Base-by-base conservation (phyloP, 2,113 vertebrate genomes). In the Lophius piscatorius region DNA sequence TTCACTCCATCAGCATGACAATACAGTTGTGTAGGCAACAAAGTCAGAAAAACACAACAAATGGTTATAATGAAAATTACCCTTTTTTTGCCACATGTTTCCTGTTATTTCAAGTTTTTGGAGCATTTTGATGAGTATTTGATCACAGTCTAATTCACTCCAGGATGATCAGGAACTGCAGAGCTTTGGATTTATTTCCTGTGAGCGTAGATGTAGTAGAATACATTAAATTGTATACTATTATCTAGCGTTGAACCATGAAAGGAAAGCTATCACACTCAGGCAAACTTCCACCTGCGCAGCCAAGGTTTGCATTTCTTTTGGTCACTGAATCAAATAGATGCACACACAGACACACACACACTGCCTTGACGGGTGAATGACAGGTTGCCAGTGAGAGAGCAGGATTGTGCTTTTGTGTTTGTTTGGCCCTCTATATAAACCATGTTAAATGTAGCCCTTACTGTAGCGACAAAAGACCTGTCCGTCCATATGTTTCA, bases 211-310 rank as follows among this genome's bases (percentile, higher is more conserved):
- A n/a, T n/a, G n/a, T n/a, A n/a, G n/a, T n/a, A n/a, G n/a, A n/a
- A n/a, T n/a, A n/a, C n/a, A n/a, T n/a, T n/a, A n/a, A n/a, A n/a
- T n/a, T n/a, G n/a, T n/a, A n/a, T n/a, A n/a, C n/a, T n/a, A n/a
- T n/a, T n/a, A n/a, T n/a, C n/a, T n/a, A n/a, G n/a, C n/a, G n/a
- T n/a, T n/a, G n/a, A n/a, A n/a, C n/a, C n/a, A n/a, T n/a, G n/a
- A n/a, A n/a, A 22, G 42, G 28, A 38, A 48, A 44, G 21, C 29
- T 24, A 31, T 42, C 39, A 48, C 46, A 26, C 34, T 92, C 92
- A 70, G 29, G 83, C 75, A 87, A 90, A 90, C 90, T 10, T 47
- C n/a, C n/a, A n/a, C 82, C 74, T 89, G 90, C 92, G 91, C 90
- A 42, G 91, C 81, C 88, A 67, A 84, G 87, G 78, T 89, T 89